Evolutionary conservation across 2,797 vertebrate genomes (phyloP).

Genomic region (Phrynocephalus forsythii): DNA sequence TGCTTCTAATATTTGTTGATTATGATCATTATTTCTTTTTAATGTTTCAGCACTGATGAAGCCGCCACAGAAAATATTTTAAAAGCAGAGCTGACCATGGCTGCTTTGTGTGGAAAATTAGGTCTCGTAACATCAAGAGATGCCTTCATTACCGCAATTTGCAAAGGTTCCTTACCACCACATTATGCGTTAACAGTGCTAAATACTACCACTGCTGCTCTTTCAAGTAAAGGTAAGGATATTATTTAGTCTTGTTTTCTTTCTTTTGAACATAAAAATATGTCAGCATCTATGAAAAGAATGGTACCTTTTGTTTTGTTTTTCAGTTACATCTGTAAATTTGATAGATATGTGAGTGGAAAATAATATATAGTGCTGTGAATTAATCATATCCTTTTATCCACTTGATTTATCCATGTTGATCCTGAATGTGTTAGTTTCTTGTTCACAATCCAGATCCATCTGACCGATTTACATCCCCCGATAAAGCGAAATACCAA

Average conservation of each 20-base stretch:
- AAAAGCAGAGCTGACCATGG: constrained; percentile 96
- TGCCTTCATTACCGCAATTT: constrained; percentile 98
- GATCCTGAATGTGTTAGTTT: background rate
- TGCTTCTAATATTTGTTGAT: constrained; percentile 19
- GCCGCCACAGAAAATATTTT: constrained; percentile 97
- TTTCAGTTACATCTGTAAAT: background rate
- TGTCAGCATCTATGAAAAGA: background rate
- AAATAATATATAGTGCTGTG: background rate
- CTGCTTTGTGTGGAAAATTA: constrained; percentile 93
- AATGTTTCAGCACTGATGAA: constrained; percentile 91
- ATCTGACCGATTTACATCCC: background rate
- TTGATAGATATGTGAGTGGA: constrained; percentile 1
- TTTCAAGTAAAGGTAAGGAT: constrained; percentile 90
- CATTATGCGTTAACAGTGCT: constrained; percentile 96
- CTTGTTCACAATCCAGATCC: background rate
- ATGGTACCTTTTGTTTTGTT: background rate
- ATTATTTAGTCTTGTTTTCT: constrained; percentile 3
- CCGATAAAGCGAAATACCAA: background rate
- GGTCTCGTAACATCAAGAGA: constrained; percentile 95
- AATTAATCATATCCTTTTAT: background rate
- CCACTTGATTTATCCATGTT: background rate
- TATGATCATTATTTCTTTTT: constrained; percentile 46
- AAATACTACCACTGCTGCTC: constrained; percentile 84
- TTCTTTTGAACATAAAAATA: constrained; percentile 2
- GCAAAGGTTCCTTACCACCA: constrained; percentile 96